A percentile compares a stretch with the other conserved stretches of the same genome.
Conservation (phyloP, 2,113 vertebrate genomes). For the Syngnathus floridae region DNA sequence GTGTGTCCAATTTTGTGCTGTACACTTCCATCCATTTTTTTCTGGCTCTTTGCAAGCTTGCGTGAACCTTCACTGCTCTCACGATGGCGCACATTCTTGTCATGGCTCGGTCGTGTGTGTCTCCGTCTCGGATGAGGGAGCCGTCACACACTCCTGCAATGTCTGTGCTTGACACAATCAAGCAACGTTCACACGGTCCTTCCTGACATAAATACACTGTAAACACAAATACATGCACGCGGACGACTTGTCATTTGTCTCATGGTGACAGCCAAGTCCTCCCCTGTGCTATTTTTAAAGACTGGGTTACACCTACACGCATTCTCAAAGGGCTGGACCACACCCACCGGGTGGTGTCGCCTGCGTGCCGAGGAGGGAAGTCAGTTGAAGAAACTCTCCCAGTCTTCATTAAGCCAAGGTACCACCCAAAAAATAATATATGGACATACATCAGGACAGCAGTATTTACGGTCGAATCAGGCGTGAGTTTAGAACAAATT, state of each 20-base stretch:
- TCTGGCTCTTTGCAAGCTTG: background rate
- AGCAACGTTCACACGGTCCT: conserved; percentile 44
- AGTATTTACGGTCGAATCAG: too few relatives aligned
- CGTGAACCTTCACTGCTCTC: background rate
- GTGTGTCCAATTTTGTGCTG: background rate
- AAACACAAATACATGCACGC: conserved; percentile 39
- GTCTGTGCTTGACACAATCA: conserved; percentile 14
- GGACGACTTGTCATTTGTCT: conserved; percentile 37
- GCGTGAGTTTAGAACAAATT: too few relatives aligned
- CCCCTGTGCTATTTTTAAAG: conserved; percentile 57
- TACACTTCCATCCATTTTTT: background rate
- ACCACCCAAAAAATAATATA: too few relatives aligned
- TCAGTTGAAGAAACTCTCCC: conserved; percentile 30
- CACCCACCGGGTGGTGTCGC: conserved; percentile 35
- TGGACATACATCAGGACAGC: too few relatives aligned
- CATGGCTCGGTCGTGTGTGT: background rate
- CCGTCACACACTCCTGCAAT: conserved; percentile 10
- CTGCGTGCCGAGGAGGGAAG: conserved; percentile 2
- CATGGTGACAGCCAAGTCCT: conserved; percentile 7
- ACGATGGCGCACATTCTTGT: conserved; percentile 18
- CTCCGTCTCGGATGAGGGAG: conserved; percentile 15
- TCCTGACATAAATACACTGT: conserved; percentile 32
- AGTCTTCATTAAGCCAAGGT: conserved; percentile 39
- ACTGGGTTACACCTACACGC: conserved; percentile 49
- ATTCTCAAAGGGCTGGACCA: conserved; percentile 58